A percentile compares a stretch with the other conserved stretches of the same genome.
Conservation (phyloP, 1,140 invertebrate genomes). For the Trichoplusia ni region DNA sequence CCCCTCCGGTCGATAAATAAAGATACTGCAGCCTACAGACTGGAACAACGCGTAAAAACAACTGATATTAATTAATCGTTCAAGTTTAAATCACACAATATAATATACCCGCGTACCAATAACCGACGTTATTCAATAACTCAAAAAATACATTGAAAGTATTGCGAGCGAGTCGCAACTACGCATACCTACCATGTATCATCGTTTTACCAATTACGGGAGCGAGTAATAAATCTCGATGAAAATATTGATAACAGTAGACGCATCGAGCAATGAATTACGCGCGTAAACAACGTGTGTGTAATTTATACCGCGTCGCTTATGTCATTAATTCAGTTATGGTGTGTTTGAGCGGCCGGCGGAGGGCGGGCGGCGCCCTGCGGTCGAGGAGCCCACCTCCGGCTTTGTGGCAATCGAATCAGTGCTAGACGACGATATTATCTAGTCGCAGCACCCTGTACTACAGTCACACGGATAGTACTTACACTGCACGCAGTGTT, state of each 20-base stretch:
- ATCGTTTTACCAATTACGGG: constrained; percentile 41
- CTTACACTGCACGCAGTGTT: background rate
- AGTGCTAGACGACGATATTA: background rate
- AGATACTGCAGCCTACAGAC: no score
- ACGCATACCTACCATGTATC: background rate
- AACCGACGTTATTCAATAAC: background rate
- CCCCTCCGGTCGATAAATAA: no score
- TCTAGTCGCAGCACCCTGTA: no score
- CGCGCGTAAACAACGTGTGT: constrained; percentile 37
- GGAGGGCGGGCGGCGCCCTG: constrained; percentile 10
- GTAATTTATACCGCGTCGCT: constrained; percentile 39
- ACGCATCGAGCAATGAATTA: constrained; percentile 35
- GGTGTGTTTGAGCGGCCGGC: constrained; percentile 47
- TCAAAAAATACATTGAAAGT: background rate
- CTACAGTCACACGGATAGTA: no score
- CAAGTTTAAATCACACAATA: background rate
- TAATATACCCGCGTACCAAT: background rate
- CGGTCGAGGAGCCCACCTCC: constrained; percentile 14
- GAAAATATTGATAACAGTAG: constrained; percentile 55
- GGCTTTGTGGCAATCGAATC: constrained; percentile 38
- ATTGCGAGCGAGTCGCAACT: background rate
- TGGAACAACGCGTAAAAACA: no score
- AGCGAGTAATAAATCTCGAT: constrained; percentile 53
- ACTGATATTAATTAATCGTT: no score
- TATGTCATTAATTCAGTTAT: constrained; percentile 54